These are phyloP conservation scores for Paradisaea rubra DNA, from an alignment of 2,113 vertebrate genomes.

Conservation along the genomic window DNA sequence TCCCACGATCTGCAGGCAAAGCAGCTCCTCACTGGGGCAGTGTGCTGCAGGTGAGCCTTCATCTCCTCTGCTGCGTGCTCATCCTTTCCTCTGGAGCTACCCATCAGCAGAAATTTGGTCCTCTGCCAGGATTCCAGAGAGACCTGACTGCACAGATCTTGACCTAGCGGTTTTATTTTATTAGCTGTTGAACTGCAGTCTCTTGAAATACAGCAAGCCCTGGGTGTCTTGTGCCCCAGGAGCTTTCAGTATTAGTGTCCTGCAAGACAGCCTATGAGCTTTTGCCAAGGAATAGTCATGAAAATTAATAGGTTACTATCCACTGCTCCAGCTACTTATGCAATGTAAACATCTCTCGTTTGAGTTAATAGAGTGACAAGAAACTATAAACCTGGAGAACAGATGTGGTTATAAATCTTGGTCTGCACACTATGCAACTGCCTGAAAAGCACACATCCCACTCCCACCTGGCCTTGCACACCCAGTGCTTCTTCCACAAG, in stretches of 20 bases:
- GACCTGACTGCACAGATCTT: background rate
- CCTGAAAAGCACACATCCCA: background rate
- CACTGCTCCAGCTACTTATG: slow-evolving; percentile 41
- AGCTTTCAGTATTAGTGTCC: slow-evolving; percentile 22
- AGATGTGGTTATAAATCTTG: background rate
- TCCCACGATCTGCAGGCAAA: background rate
- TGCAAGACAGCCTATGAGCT: background rate
- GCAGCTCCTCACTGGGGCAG: background rate
- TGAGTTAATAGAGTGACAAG: slow-evolving; percentile 49
- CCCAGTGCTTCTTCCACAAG: rapidly evolving
- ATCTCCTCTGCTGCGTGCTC: rapidly evolving
- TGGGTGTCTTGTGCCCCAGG: slow-evolving; percentile 4
- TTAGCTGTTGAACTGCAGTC: slow-evolving; percentile 35
- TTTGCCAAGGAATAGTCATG: slow-evolving; percentile 23
- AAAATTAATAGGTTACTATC: slow-evolving; percentile 51
- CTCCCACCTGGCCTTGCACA: background rate
- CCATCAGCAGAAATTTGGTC: slow-evolving; percentile 10
- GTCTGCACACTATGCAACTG: background rate
- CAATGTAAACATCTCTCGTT: slow-evolving; percentile 39
- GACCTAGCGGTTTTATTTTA: slow-evolving; percentile 18
- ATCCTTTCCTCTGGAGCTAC: background rate
- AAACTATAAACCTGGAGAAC: slow-evolving; percentile 24
- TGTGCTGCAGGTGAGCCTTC: background rate
- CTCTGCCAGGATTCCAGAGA: slow-evolving; percentile 1
- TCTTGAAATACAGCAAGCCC: slow-evolving; percentile 15